These are phyloP conservation scores for Metacarcinus magister DNA, from an alignment of 2,888 invertebrate species.

Conservation along the genomic window DNA sequence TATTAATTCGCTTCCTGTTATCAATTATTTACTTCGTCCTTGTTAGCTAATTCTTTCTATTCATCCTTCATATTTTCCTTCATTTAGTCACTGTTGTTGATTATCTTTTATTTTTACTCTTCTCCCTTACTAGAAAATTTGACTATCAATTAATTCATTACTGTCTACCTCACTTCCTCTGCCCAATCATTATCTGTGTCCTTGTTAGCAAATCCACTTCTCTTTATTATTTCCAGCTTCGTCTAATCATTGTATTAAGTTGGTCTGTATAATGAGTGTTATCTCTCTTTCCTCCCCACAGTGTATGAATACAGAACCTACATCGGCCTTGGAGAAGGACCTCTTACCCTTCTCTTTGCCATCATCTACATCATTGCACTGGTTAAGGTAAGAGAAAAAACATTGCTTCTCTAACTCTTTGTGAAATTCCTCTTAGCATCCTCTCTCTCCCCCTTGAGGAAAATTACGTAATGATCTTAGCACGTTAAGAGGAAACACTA, in stretches of 20 bases:
- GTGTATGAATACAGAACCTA: constrained; percentile 60
- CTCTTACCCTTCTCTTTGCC: constrained; percentile 64
- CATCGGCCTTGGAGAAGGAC: constrained; percentile 69
- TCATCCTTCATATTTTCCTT: not conserved
- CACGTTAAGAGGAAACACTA: too few species aligned
- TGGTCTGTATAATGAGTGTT: not conserved
- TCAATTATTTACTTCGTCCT: not conserved
- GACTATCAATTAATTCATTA: not conserved
- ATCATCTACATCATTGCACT: constrained; percentile 72
- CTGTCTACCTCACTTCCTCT: not conserved
- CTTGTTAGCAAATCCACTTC: too few species aligned
- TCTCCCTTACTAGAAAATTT: too few species aligned
- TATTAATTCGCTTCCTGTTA: not conserved
- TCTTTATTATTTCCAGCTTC: too few species aligned
- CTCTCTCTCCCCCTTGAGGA: too few species aligned
- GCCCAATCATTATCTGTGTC: too few species aligned
- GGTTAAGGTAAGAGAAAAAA: constrained; percentile 56
- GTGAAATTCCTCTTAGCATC: too few species aligned
- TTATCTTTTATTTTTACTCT: too few species aligned
- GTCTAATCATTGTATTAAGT: not conserved
- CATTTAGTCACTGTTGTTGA: too few species aligned
- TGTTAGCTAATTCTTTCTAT: not conserved
- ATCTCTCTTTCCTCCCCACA: not conserved
- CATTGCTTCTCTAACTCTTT: too few species aligned
- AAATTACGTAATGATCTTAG: too few species aligned